A percentile compares a stretch with the other conserved stretches of the same genome.
Evolutionary conservation across 1,140 invertebrate genomes (phyloP).

Genomic region (Drosophila parabipectinata): DNA sequence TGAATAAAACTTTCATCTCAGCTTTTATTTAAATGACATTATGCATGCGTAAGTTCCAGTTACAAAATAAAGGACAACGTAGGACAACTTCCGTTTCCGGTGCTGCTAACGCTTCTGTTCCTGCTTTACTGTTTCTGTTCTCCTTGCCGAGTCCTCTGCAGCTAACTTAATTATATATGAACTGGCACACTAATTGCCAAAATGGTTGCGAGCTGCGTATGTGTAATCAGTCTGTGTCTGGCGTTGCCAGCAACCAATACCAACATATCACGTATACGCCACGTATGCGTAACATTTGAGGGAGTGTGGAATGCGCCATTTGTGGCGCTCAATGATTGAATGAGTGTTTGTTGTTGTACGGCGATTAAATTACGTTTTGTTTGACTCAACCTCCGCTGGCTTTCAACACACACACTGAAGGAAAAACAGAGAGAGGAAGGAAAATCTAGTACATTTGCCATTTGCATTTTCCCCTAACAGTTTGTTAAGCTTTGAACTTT

Average conservation of each 20-base stretch:
- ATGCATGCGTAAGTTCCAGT: constrained; percentile 19
- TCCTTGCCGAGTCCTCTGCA: constrained; percentile 38
- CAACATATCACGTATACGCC: constrained; percentile 32
- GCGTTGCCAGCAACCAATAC: constrained; percentile 1
- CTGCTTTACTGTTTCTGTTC: constrained; percentile 17
- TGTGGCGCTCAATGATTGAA: constrained; percentile 52
- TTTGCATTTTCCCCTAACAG: constrained; percentile 73
- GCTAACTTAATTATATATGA: constrained; percentile 43
- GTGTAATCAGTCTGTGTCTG: constrained; percentile 21
- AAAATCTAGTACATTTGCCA: constrained; percentile 59
- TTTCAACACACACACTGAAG: constrained; percentile 7
- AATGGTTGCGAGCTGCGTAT: constrained; percentile 49
- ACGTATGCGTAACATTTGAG: background rate
- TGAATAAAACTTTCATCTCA: background rate
- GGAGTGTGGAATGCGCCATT: constrained; percentile 41
- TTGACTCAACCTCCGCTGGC: constrained; percentile 25
- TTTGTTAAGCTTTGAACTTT: constrained; percentile 82
- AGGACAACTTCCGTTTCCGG: constrained; percentile 24
- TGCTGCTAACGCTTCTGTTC: constrained; percentile 9
- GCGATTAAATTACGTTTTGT: constrained; percentile 67
- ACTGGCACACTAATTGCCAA: constrained; percentile 52
- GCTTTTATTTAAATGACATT: constrained; percentile 16
- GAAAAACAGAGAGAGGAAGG: constrained; percentile 14
- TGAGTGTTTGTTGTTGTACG: constrained; percentile 52
- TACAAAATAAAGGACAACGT: background rate